Evolutionary conservation across 2,113 vertebrate genomes (phyloP).

Genomic region (Chionomys nivalis): DNA sequence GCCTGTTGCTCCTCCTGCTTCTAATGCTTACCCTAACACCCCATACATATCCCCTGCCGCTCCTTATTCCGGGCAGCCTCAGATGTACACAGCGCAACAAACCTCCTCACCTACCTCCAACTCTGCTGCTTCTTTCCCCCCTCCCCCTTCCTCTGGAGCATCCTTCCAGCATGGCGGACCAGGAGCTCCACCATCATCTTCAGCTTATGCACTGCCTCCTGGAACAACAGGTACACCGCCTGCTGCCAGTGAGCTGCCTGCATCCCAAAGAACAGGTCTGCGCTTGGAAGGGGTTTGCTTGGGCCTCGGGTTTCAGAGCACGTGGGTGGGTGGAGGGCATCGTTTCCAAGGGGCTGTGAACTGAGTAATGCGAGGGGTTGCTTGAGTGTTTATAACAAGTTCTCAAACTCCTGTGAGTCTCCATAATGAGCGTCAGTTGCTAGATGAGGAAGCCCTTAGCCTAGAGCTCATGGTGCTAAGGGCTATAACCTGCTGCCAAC

Average conservation of each 20-base stretch:
- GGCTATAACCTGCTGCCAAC: background rate
- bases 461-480: background rate
- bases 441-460: background rate
- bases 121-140: constrained; percentile 84
- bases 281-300: constrained; percentile 82
- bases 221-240: constrained; percentile 97
- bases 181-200: constrained; percentile 92
- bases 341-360: background rate
- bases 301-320: constrained; percentile 53
- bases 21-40: constrained; percentile 84
- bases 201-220: constrained; percentile 88
- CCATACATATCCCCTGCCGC: constrained; percentile 85
- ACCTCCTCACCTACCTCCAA: constrained; percentile 79
- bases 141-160: constrained; percentile 86
- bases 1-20: constrained; percentile 86
- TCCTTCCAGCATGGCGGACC: constrained; percentile 96
- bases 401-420: constrained; percentile 31
- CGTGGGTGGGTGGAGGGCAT: background rate
- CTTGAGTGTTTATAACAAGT: constrained; percentile 18
- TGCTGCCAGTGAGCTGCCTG: constrained; percentile 89
- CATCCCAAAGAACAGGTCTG: constrained; percentile 95
- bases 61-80: constrained; percentile 83
- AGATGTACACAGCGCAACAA: constrained; percentile 81
- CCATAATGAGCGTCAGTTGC: background rate
- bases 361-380: background rate